Evolutionary conservation across 2,888 invertebrate genomes (phyloP).

Genomic region (Dryomyza anilis): DNA sequence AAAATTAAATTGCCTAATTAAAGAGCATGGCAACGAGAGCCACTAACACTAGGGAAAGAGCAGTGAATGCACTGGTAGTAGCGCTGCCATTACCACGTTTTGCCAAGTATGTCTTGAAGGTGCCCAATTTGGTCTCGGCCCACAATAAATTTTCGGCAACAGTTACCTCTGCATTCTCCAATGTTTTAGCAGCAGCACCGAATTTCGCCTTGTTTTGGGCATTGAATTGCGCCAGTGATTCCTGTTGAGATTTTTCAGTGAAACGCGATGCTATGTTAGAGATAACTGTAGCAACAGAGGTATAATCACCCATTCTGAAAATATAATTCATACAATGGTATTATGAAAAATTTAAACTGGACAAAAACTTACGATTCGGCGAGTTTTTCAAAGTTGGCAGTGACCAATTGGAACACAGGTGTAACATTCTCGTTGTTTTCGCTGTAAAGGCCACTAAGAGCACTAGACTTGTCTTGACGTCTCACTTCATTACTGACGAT

Average conservation of each 20-base stretch:
- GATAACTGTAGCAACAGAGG: conserved; percentile 51
- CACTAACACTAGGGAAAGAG: conserved; percentile 40
- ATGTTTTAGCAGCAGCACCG: conserved; percentile 43
- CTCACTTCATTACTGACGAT: conserved; percentile 59
- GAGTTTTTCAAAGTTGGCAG: conserved; percentile 39
- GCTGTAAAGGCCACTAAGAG: conserved; percentile 62
- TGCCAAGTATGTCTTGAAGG: conserved; percentile 45
- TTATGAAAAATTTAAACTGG: conserved; percentile 3
- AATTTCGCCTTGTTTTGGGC: conserved; percentile 43
- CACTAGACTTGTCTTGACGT: conserved; percentile 55
- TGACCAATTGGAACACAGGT: conserved; percentile 64
- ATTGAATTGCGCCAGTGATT: conserved; percentile 46
- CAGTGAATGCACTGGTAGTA: conserved; percentile 34
- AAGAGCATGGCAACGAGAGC: conserved; percentile 37
- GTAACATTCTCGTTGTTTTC: conserved; percentile 65
- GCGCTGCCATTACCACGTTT: conserved; percentile 37
- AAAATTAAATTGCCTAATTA: conserved; percentile 26
- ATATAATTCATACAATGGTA: not conserved
- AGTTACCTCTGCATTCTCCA: conserved; percentile 45
- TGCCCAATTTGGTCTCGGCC: conserved; percentile 44
- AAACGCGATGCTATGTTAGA: conserved; percentile 54
- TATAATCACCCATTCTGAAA: conserved; percentile 51
- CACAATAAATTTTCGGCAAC: conserved; percentile 55
- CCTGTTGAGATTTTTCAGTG: conserved; percentile 48
- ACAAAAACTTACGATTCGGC: conserved; percentile 48